Base-by-base conservation (phyloP, 2,888 invertebrate species). In the Nomada fabriciana region DNA sequence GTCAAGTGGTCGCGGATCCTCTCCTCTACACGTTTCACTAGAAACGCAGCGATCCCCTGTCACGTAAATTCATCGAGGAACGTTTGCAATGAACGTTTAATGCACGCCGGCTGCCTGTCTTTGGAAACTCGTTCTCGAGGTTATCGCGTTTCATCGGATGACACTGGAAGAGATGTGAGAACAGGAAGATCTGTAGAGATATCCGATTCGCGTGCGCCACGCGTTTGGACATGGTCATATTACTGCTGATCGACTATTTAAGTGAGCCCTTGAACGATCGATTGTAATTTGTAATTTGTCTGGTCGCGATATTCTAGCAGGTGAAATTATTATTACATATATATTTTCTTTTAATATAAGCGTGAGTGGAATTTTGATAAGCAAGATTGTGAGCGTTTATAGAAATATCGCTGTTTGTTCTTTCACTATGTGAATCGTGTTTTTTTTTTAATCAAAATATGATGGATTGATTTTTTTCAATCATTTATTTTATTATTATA, bases 171-270 rank as follows among this genome's bases (percentile, higher is more conserved):
- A 64, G 23, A 82, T 76, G 76, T 69, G 76, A 82, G 36, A 36
- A n/a, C n/a, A 23, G 53, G 64, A 60, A 15, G 36, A 63, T 13
- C 64, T 36, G 23, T 9, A 23, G 52, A 47, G 47, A 64, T 52
- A 43, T 59, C 60, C 23, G 13, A 29, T 63, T 76, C 25, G 63
- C 76, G 59, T 59, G 69, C 57, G 20, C 60, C 65, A 64, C 69
- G 64, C 71, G 23, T 43, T n/a, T n/a, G 59, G 69, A 76, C 23
- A 82, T 82, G 82, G 82, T 53, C 55, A 43, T 76, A 53, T 20
- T 68, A 15, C 69, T 20, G 20, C n/a, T 76, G 36, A 59, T 85
- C 82, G 76, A 84, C 47, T 86, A 78, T 42, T 29, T 87, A 65
- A 76, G 85, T 87, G 73, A 86, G 85, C 57, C n/a, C 60, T 50